phyloP scores from a whole-genome alignment of 2,888 invertebrate genomes.

The Dynastes maya region DNA sequence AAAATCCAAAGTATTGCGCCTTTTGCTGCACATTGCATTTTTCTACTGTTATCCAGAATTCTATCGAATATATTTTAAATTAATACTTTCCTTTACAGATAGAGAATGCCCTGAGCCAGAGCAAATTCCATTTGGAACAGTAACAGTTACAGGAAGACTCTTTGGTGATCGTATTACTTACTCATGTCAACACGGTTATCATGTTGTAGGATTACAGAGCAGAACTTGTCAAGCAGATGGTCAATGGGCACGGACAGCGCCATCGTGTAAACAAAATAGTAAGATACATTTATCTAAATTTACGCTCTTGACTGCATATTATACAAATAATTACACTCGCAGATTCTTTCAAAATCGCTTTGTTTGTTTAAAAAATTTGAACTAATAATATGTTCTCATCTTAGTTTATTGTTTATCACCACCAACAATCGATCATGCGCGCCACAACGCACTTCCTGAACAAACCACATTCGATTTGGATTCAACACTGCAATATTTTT shows the following conservation, averaged over 20 bases:
- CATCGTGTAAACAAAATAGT: constrained; percentile 90
- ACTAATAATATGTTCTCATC: constrained; percentile 47
- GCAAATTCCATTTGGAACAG: constrained; percentile 84
- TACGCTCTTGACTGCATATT: too few species aligned
- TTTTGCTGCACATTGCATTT: too few species aligned
- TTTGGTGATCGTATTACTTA: constrained; percentile 90
- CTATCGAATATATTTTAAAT: too few species aligned
- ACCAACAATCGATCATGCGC: constrained; percentile 87
- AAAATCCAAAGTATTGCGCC: too few species aligned
- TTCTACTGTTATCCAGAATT: too few species aligned
- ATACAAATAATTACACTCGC: too few species aligned
- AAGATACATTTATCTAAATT: constrained; percentile 65
- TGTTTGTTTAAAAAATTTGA: too few species aligned
- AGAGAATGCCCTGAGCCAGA: constrained; percentile 89
- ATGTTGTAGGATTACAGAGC: constrained; percentile 89
- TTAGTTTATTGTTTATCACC: constrained; percentile 89
- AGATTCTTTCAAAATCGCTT: too few species aligned
- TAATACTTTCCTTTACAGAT: constrained; percentile 72
- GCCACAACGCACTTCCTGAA: constrained; percentile 90
- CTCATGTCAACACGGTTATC: constrained; percentile 90
- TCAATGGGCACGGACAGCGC: constrained; percentile 88
- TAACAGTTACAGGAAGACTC: constrained; percentile 82
- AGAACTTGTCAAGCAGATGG: constrained; percentile 95
- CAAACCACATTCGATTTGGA: constrained; percentile 93
- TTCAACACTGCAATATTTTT: constrained; percentile 92